Evolutionary conservation across 2,888 invertebrate species (phyloP).

Genomic region (Chironomus tentans): DNA sequence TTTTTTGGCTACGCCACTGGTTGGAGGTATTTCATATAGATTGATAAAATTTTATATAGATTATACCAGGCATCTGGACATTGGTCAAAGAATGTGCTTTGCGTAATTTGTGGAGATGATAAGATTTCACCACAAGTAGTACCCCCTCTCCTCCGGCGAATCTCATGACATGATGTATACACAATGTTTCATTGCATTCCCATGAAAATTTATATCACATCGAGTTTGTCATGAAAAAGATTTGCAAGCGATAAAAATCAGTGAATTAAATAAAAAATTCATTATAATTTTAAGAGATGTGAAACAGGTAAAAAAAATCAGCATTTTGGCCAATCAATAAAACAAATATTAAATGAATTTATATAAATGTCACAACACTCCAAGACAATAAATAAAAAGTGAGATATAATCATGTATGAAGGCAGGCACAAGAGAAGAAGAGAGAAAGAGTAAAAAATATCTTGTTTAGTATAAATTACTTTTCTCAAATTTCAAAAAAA

Average conservation of each 20-base stretch:
- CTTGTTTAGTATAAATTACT: slow-evolving; percentile 1
- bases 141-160: too few relatives aligned
- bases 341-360: slow-evolving; percentile 18
- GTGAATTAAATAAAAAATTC: neutral
- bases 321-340: slow-evolving; percentile 21
- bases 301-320: too few relatives aligned
- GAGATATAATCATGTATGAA: neutral
- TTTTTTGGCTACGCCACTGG: too few relatives aligned
- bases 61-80: too few relatives aligned
- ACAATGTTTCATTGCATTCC: too few relatives aligned
- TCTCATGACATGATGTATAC: too few relatives aligned
- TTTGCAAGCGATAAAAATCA: neutral
- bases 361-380: slow-evolving; percentile 20
- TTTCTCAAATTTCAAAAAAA: neutral
- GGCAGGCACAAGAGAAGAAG: neutral
- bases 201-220: too few relatives aligned
- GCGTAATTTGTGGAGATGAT: too few relatives aligned
- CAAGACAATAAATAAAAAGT: slow-evolving; percentile 18
- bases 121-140: too few relatives aligned
- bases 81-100: too few relatives aligned
- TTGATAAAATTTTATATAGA: too few relatives aligned
- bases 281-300: neutral
- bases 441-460: slow-evolving; percentile 1
- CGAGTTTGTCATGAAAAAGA: neutral
- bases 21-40: too few relatives aligned